Evolutionary conservation across 1,140 invertebrate genomes (phyloP).

Genomic region (Bombus cullumanus): DNA sequence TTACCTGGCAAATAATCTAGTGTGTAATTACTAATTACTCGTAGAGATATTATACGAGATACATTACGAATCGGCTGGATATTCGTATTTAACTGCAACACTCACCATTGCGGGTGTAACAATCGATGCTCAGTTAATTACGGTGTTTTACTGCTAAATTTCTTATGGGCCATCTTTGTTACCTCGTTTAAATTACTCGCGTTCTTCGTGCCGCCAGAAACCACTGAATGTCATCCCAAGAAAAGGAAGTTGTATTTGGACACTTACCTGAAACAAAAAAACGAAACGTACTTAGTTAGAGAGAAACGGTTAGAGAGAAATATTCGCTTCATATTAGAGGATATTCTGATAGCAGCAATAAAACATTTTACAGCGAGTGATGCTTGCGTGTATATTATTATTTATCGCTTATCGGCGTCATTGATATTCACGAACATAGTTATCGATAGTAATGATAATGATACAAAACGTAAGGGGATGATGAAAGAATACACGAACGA

Average conservation of each 20-base stretch:
- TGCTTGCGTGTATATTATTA: too few species aligned
- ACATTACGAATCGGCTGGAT: conserved; percentile 18
- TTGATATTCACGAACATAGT: too few species aligned
- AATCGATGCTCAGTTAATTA: conserved; percentile 6
- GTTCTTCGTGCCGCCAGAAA: background rate
- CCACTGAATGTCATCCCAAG: background rate
- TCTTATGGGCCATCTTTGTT: background rate
- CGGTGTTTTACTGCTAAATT: background rate
- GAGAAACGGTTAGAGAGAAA: background rate
- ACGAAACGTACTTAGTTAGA: background rate
- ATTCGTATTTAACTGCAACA: conserved; percentile 18
- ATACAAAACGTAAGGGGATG: background rate
- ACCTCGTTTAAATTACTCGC: background rate
- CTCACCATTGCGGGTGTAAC: background rate
- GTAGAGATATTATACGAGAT: conserved; percentile 41
- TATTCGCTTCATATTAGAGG: too few species aligned
- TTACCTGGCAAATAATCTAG: conserved; percentile 54
- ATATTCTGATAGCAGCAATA: too few species aligned
- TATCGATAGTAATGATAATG: background rate
- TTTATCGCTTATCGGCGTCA: too few species aligned
- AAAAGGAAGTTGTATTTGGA: too few species aligned
- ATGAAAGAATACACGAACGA: too few species aligned
- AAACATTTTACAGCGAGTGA: too few species aligned
- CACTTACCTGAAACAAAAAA: conserved; percentile 63
- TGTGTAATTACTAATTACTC: conserved; percentile 60